phyloP scores from a whole-genome alignment of 2,113 vertebrate species.

The Malaclemys terrapin region DNA sequence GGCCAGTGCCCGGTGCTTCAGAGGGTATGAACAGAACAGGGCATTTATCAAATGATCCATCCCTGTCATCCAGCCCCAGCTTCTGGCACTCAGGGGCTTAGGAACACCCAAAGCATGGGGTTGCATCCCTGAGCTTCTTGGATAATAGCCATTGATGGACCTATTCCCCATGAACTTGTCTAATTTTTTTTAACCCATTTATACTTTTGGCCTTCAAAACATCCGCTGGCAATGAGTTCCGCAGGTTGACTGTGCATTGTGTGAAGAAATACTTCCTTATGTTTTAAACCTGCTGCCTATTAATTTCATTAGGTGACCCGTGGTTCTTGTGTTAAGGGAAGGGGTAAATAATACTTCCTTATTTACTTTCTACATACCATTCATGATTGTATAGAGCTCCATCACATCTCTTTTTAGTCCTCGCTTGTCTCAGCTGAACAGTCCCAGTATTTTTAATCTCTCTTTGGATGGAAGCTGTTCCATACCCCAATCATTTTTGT shows the following conservation, averaged over 20 bases:
- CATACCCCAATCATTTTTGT: background rate
- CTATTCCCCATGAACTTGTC: background rate
- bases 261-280: background rate
- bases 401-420: background rate
- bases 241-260: background rate
- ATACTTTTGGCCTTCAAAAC: background rate
- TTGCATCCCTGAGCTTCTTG: background rate
- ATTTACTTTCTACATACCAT: background rate
- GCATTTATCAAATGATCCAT: background rate
- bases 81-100: background rate
- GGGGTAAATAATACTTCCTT: background rate
- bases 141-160: background rate
- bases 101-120: background rate
- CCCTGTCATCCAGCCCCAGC: too few species aligned
- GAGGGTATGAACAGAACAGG: background rate
- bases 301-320: background rate
- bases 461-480: background rate
- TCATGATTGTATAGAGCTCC: background rate
- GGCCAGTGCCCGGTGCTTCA: background rate
- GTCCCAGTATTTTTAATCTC: background rate
- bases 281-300: background rate
- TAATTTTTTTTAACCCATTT: background rate
- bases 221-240: background rate
- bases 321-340: background rate
- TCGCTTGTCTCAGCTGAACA: background rate